Evolutionary conservation across 2,797 vertebrate species (phyloP).

Genomic region (Lateolabrax maculatus): DNA sequence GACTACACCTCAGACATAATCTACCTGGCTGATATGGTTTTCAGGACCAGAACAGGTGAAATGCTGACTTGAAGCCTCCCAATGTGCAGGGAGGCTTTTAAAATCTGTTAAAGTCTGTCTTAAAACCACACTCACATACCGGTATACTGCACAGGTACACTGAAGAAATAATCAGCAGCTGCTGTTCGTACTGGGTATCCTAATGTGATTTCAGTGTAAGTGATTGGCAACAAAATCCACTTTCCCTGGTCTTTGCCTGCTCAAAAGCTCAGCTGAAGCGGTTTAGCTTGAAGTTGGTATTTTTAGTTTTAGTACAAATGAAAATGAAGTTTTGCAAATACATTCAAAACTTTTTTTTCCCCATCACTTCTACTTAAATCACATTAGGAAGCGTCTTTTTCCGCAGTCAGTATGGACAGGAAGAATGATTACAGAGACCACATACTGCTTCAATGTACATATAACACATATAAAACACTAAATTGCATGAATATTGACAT

Average conservation of each 20-base stretch:
- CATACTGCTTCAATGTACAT: not conserved
- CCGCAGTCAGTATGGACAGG: not conserved
- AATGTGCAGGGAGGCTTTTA: not conserved
- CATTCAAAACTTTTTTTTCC: too few species aligned
- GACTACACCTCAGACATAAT: constrained; percentile 92
- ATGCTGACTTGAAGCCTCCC: constrained; percentile 45
- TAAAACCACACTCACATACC: not conserved
- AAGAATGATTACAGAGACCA: not conserved
- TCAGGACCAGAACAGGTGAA: constrained; percentile 93
- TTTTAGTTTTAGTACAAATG: too few species aligned
- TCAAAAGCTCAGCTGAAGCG: not conserved
- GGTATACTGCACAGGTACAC: not conserved
- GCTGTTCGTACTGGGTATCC: not conserved
- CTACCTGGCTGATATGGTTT: constrained; percentile 93
- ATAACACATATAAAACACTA: not conserved
- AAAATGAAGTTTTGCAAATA: not conserved
- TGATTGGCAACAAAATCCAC: not conserved
- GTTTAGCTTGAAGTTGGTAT: too few species aligned
- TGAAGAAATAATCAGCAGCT: not conserved
- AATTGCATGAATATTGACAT: not conserved
- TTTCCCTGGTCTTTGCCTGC: not conserved
- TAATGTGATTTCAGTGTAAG: not conserved
- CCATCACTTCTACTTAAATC: not conserved
- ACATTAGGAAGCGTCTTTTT: not conserved
- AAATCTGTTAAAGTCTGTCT: not conserved